phyloP scores from a whole-genome alignment of 2,113 vertebrate species.

The Mola mola region DNA sequence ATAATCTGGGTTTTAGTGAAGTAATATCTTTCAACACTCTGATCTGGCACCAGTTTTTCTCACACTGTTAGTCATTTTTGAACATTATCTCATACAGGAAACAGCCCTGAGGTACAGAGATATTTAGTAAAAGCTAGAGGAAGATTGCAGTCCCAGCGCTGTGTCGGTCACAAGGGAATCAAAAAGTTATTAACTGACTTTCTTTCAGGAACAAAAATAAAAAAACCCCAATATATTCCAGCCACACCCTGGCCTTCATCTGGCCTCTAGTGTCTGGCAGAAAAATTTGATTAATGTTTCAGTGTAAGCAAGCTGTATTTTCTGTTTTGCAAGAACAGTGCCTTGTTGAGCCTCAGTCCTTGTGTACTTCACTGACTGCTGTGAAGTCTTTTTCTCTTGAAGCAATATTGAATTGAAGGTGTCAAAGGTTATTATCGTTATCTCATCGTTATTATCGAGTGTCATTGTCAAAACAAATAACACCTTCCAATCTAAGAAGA shows the following conservation, averaged over 20 bases:
- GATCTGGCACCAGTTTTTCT: too few species aligned
- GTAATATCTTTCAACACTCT: too few species aligned
- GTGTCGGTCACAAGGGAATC: not conserved
- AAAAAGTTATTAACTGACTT: slow-evolving; percentile 12
- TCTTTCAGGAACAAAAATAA: slow-evolving; percentile 10
- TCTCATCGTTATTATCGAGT: not conserved
- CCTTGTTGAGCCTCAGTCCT: slow-evolving; percentile 2
- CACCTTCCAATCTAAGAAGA: too few species aligned
- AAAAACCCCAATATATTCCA: slow-evolving; percentile 20
- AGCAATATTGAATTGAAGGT: not conserved
- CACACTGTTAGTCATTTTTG: too few species aligned
- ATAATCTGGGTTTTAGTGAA: too few species aligned
- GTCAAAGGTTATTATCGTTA: slow-evolving; percentile 4
- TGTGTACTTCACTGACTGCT: not conserved
- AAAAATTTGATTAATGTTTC: slow-evolving; percentile 1
- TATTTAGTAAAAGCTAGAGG: slow-evolving; percentile 1
- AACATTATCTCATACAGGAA: not conserved
- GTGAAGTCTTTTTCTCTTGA: not conserved
- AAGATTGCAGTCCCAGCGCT: not conserved
- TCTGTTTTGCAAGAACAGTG: not conserved
- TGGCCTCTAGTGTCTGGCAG: not conserved
- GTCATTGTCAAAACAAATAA: too few species aligned
- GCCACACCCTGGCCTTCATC: slow-evolving; percentile 3
- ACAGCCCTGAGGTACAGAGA: not conserved
- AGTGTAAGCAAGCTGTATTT: not conserved